Conservation (phyloP, 2,113 vertebrate genomes). For the Barbus barbus region DNA sequence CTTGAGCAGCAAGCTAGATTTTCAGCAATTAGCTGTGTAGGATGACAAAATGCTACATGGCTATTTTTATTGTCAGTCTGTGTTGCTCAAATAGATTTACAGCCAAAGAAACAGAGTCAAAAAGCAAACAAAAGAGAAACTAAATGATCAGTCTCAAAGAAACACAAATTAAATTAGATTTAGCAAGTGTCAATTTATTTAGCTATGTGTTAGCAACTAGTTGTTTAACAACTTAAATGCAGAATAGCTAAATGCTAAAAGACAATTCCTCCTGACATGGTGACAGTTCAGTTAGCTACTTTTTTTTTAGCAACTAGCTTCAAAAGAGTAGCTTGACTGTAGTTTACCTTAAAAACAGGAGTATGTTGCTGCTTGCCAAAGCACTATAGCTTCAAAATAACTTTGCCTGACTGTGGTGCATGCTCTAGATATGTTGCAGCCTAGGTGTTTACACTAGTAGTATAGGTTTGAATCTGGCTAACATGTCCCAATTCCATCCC, state of each 20-base stretch:
- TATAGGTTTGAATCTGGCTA: neutral
- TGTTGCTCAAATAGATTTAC: neutral
- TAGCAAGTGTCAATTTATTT: too few relatives aligned
- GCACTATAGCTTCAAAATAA: neutral
- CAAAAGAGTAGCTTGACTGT: neutral
- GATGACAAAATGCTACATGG: neutral
- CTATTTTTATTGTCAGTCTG: neutral
- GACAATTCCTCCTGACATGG: neutral
- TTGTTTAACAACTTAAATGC: too few relatives aligned
- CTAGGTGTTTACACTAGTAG: neutral
- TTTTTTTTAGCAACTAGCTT: neutral
- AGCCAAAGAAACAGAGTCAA: neutral
- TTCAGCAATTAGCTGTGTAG: neutral
- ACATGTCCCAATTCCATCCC: neutral
- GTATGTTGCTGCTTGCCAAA: neutral
- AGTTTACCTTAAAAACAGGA: neutral
- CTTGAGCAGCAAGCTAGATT: neutral
- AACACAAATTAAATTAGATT: too few relatives aligned
- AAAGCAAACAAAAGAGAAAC: neutral
- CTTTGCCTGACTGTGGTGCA: neutral
- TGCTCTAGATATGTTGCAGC: neutral
- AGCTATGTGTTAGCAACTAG: too few relatives aligned
- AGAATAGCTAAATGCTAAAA: neutral
- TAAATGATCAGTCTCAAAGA: neutral
- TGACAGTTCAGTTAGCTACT: neutral